Conservation (phyloP, 2,113 vertebrate species). For the Ctenodactylus gundi region DNA sequence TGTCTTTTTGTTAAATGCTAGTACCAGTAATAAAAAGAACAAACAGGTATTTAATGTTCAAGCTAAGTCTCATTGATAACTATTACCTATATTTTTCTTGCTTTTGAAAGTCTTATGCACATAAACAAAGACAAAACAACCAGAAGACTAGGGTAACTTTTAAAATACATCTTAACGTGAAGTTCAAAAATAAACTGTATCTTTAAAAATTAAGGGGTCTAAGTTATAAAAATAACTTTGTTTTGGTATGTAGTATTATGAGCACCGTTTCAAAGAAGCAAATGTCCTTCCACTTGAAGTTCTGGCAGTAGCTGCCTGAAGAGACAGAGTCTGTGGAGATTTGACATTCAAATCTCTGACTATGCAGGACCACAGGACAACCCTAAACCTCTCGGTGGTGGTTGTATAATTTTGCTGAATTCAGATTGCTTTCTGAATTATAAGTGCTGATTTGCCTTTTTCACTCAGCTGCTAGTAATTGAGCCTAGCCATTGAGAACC, state of each 20-base stretch:
- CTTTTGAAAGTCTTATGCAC: conserved; percentile 4
- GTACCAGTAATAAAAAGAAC: background rate
- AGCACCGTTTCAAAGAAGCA: background rate
- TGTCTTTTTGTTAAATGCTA: background rate
- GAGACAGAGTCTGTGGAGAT: background rate
- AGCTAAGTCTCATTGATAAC: background rate
- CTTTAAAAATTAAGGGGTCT: conserved; percentile 25
- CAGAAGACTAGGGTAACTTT: background rate
- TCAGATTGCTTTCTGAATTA: conserved; percentile 32
- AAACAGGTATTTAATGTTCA: background rate
- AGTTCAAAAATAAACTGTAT: background rate
- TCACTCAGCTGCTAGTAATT: background rate
- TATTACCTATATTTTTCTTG: background rate
- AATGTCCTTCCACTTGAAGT: background rate
- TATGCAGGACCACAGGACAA: background rate
- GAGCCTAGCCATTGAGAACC: background rate
- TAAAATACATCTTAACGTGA: conserved; percentile 6
- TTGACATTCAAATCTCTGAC: background rate
- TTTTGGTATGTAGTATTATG: background rate
- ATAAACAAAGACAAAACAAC: background rate
- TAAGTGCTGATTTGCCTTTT: conserved; percentile 39
- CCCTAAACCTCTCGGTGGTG: background rate
- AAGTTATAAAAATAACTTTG: background rate
- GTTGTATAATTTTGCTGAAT: conserved; percentile 52
- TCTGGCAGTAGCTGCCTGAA: background rate